Percentiles rank a stretch among this genome's conserved stretches.
Evolutionary conservation across 1,140 invertebrate genomes (phyloP).

Genomic region (Cyphomyrmex costatus): DNA sequence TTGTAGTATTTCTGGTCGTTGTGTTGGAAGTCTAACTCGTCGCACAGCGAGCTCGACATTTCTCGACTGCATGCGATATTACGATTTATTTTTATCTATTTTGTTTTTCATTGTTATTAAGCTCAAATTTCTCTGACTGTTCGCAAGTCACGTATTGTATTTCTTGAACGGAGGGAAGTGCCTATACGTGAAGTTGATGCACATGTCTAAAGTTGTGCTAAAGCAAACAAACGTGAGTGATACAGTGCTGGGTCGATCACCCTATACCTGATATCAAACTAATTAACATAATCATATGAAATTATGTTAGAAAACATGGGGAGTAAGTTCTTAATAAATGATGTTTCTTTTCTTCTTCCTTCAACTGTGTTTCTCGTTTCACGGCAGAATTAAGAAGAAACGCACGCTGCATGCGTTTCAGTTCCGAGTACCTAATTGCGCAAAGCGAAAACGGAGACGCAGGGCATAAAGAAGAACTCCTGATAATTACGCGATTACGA

Average conservation of each 20-base stretch:
- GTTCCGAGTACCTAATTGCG: conserved; percentile 62
- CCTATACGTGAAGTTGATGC: conserved; percentile 7
- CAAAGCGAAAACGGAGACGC: conserved; percentile 31
- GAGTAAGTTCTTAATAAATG: conserved; percentile 38
- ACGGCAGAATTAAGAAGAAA: conserved; percentile 26
- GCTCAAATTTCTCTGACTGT: conserved; percentile 27
- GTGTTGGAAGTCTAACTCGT: conserved; percentile 5
- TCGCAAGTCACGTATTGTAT: not conserved
- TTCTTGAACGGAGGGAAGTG: not conserved
- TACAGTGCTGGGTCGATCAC: not conserved
- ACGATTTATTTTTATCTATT: conserved; percentile 46
- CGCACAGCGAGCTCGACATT: conserved; percentile 9
- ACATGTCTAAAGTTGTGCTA: not conserved
- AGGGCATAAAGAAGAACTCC: conserved; percentile 18
- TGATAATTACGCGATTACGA: conserved; percentile 58
- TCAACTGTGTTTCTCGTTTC: not conserved
- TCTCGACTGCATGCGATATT: conserved; percentile 6
- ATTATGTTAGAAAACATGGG: not conserved
- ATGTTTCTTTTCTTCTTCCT: not conserved
- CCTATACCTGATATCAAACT: not conserved
- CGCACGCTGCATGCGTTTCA: conserved; percentile 46
- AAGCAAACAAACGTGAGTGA: not conserved
- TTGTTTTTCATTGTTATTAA: conserved; percentile 44
- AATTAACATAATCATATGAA: conserved; percentile 23
- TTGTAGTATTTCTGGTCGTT: conserved; percentile 54